Base-by-base conservation (phyloP, 1,140 invertebrate species). In the Aplysia californica region DNA sequence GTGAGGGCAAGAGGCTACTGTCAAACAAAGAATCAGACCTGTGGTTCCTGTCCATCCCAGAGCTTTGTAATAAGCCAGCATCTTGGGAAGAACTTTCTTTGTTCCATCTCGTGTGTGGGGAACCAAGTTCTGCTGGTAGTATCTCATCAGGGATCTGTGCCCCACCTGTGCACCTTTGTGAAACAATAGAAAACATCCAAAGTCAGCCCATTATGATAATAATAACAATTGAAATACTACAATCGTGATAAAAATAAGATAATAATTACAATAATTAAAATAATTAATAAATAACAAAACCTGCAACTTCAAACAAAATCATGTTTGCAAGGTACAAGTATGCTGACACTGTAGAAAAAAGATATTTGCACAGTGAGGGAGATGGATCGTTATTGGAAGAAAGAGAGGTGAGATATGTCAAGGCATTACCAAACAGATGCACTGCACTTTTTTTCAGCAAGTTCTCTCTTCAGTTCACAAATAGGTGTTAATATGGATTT, bases 71-170 rank as follows among this genome's bases (percentile, higher is more conserved):
- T 95, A 93, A 36, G 93, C 92, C 21, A 97, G 87, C 21, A 97
- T 91, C 75, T 85, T 87, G 5, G 85, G 83, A 39, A 90, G 69
- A 5, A 85, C 73, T 6, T 77, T 82, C 68, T 76, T 84, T 26
- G 79, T 83, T 29, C 72, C 70, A 31, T 78, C 79, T 31, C 77
- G 66, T 6, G 79, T 80, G 39, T 83, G 70, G 3, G 84, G 86
- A 21, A 84, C 85, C 21, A 90, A 79, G 72, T 89, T 90, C 83
- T 91, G 90, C 87, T 88, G 91, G 86, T 93, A 93, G 85, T 93
- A 94, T 87, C 93, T 92, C 91, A 95, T 91, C 4, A 99, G 90
- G 2, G 95, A 96, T 73, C 97, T 92, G 89, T 99, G 97, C 0
- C 97, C 97, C 80, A 99, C 94, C 18, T 93, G 92, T 20, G 94